These are phyloP conservation scores for Tragulus kanchil DNA, from an alignment of 2,113 vertebrate genomes.

Conservation along the genomic window DNA sequence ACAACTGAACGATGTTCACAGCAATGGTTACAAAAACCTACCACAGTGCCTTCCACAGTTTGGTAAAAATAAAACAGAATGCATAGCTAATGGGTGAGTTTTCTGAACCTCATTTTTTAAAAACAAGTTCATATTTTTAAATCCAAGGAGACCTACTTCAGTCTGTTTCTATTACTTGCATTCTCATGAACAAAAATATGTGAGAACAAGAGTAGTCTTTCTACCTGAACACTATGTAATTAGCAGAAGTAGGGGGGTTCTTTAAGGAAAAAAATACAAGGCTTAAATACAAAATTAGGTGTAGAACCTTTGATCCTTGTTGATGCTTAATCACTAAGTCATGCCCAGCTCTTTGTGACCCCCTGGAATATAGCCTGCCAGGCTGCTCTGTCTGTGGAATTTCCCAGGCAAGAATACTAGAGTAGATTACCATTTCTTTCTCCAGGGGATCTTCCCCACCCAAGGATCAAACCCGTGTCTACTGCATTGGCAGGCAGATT, in stretches of 20 bases:
- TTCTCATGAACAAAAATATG: neutral
- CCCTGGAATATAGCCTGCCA: neutral
- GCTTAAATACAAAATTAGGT: neutral
- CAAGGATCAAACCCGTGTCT: neutral
- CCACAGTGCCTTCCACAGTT: neutral
- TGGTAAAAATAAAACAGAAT: too few relatives aligned
- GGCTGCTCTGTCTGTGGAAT: neutral
- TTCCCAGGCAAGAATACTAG: neutral
- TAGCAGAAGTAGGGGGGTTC: neutral
- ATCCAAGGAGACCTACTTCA: neutral
- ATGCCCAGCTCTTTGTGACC: neutral
- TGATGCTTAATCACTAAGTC: neutral
- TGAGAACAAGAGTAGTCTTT: neutral
- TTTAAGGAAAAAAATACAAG: constrained; percentile 3
- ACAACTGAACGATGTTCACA: too few relatives aligned
- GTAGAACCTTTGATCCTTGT: neutral
- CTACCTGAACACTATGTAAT: neutral
- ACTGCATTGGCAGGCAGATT: neutral
- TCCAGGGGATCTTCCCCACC: neutral
- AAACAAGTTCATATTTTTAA: neutral
- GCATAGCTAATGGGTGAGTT: neutral
- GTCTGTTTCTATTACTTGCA: neutral
- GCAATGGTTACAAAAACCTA: neutral
- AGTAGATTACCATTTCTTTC: neutral
- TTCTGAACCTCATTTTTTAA: neutral